Percentiles rank a stretch among this genome's conserved stretches.
These are phyloP conservation scores for Acanthis flammea DNA, from an alignment of 2,797 vertebrate species.

Conservation along the genomic window DNA sequence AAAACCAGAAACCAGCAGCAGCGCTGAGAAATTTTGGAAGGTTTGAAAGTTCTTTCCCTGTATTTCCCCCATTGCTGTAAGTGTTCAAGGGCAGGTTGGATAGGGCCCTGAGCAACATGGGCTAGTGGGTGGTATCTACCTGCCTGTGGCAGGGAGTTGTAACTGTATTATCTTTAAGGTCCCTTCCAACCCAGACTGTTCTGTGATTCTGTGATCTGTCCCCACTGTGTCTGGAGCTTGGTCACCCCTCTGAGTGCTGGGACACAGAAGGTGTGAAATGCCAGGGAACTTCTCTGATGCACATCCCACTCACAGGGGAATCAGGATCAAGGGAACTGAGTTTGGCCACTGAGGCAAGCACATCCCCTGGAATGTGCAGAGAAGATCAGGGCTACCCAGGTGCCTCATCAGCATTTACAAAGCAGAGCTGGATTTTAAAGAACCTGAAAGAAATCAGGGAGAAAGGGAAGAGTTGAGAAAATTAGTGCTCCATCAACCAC, in stretches of 20 bases:
- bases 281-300: not conserved
- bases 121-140: not conserved
- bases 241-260: not conserved
- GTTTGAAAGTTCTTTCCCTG: not conserved
- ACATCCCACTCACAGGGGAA: not conserved
- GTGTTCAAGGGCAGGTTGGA: not conserved
- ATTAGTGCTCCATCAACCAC: not conserved
- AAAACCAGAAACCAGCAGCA: constrained; percentile 33
- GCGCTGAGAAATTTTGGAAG: not conserved
- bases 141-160: not conserved
- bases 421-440: not conserved
- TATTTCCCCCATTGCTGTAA: not conserved
- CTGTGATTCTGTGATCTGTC: not conserved
- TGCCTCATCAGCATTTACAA: not conserved
- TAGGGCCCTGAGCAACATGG: not conserved
- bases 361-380: not conserved
- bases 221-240: fast-evolving
- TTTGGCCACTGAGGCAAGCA: fast-evolving
- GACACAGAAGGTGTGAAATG: not conserved
- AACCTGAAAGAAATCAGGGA: not conserved
- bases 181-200: not conserved
- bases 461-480: not conserved
- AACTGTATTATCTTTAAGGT: not conserved
- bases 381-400: not conserved
- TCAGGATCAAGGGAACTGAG: not conserved